Percentiles rank a stretch among this genome's conserved stretches.
phyloP scores from a whole-genome alignment of 2,888 invertebrate species.

The Automeris io region DNA sequence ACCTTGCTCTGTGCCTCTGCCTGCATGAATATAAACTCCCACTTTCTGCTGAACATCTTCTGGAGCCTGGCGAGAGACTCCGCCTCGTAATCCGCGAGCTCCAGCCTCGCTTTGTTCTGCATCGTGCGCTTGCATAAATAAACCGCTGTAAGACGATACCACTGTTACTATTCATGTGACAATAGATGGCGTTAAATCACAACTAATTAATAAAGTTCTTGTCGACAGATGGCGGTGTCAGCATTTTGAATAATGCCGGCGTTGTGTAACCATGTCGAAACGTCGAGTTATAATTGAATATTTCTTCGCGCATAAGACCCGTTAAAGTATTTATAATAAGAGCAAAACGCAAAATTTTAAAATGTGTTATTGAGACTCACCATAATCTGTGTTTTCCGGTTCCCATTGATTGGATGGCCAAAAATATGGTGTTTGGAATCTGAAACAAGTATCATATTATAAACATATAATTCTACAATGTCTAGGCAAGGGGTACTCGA shows the following conservation, averaged over 20 bases:
- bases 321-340: too few species aligned
- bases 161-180: not conserved
- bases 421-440: slow-evolving; percentile 98
- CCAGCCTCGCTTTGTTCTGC: slow-evolving; percentile 99
- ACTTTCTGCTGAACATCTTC: slow-evolving; percentile 99
- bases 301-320: too few species aligned
- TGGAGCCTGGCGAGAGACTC: slow-evolving; percentile 97
- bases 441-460: slow-evolving; percentile 26
- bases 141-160: slow-evolving; percentile 82
- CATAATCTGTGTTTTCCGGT: slow-evolving; percentile 99
- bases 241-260: too few species aligned
- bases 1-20: slow-evolving; percentile 84
- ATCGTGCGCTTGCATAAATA: slow-evolving; percentile 99
- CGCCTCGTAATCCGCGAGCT: slow-evolving; percentile 98
- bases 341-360: too few species aligned
- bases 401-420: slow-evolving; percentile 99
- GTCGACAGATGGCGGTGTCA: too few species aligned
- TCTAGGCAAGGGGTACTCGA: too few species aligned
- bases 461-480: too few species aligned
- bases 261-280: too few species aligned
- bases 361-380: too few species aligned
- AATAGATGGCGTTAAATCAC: not conserved
- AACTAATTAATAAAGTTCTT: too few species aligned
- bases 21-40: slow-evolving; percentile 99
- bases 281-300: too few species aligned